Conservation (phyloP, 2,888 invertebrate genomes). For the Conomelus anceps region DNA sequence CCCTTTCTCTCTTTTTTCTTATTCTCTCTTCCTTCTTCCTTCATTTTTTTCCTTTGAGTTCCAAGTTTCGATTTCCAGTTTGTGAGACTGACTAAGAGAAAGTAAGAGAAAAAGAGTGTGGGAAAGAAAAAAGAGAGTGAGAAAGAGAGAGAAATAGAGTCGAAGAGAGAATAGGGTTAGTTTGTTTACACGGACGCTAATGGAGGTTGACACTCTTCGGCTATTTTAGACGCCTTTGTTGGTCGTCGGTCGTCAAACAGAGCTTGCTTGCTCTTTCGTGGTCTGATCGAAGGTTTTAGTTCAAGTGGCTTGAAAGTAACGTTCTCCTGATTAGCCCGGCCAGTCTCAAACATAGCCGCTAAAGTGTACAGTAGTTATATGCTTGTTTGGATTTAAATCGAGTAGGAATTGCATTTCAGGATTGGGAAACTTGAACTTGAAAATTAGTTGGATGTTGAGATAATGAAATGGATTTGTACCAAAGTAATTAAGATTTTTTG, state of each 20-base stretch:
- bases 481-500: too few species aligned
- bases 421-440: too few species aligned
- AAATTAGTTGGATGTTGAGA: too few species aligned
- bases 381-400: background rate
- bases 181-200: background rate
- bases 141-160: background rate
- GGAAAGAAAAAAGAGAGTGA: background rate
- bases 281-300: background rate
- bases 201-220: background rate
- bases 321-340: background rate
- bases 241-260: background rate
- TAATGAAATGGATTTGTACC: too few species aligned
- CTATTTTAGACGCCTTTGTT: background rate
- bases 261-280: background rate
- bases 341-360: background rate
- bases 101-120: background rate
- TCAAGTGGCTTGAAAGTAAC: background rate
- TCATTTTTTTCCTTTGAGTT: too few species aligned
- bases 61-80: background rate
- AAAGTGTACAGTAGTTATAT: background rate
- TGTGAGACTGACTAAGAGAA: background rate
- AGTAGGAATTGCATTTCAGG: too few species aligned
- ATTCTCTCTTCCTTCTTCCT: too few species aligned
- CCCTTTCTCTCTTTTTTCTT: too few species aligned
- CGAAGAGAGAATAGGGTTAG: background rate